A percentile compares a stretch with the other conserved stretches of the same genome.
Conservation (phyloP, 2,888 invertebrate genomes). For the Thecophora atra region DNA sequence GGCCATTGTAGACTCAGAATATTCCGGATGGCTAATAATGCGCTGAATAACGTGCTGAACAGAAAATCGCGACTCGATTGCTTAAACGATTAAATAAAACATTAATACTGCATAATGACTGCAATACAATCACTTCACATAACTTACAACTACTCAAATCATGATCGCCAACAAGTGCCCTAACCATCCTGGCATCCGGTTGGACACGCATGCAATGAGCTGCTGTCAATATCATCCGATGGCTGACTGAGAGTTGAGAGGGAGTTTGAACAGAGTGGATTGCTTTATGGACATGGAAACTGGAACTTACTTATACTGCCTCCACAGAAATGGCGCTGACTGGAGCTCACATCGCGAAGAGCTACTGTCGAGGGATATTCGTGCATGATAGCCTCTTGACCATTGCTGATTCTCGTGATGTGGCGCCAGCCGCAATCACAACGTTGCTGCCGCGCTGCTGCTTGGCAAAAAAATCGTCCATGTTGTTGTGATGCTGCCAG, state of each 20-base stretch:
- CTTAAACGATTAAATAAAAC: slow-evolving; percentile 40
- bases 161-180: slow-evolving; percentile 68
- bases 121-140: background rate
- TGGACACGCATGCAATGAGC: slow-evolving; percentile 66
- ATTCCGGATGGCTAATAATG: slow-evolving; percentile 55
- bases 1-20: slow-evolving; percentile 40
- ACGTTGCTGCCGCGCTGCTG: slow-evolving; percentile 46
- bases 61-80: slow-evolving; percentile 51
- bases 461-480: slow-evolving; percentile 55
- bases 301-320: slow-evolving; percentile 63
- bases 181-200: slow-evolving; percentile 51
- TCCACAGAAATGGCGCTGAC: slow-evolving; percentile 64
- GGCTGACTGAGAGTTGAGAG: slow-evolving; percentile 50
- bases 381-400: slow-evolving; percentile 68
- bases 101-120: too few relatives aligned
- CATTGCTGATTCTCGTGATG: slow-evolving; percentile 69
- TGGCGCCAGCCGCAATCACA: slow-evolving; percentile 64
- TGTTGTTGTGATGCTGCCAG: slow-evolving; percentile 32
- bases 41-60: slow-evolving; percentile 62
- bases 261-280: slow-evolving; percentile 39
- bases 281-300: background rate
- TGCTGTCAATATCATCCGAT: slow-evolving; percentile 67
- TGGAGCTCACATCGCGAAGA: slow-evolving; percentile 52
- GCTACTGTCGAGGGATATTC: slow-evolving; percentile 72
- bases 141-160: slow-evolving; percentile 64